phyloP scores from a whole-genome alignment of 2,113 vertebrate species.

The Callospermophilus lateralis region DNA sequence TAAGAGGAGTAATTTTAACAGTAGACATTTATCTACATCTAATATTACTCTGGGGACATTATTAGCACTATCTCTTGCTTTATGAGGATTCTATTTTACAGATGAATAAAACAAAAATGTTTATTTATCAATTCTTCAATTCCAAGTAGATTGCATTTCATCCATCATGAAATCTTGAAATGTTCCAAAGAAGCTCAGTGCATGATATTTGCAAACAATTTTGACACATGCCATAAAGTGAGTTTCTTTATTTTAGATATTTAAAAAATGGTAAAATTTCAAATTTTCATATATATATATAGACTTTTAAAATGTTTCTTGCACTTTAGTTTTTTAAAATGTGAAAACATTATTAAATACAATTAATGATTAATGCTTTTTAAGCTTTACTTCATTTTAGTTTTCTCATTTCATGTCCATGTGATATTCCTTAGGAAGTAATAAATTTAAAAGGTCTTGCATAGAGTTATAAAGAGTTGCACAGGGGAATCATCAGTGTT shows the following conservation, averaged over 20 bases:
- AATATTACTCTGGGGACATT: not conserved
- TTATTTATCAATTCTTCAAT: not conserved
- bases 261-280: not conserved
- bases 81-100: not conserved
- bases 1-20: not conserved
- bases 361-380: not conserved
- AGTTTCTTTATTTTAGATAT: not conserved
- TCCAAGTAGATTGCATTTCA: not conserved
- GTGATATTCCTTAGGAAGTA: not conserved
- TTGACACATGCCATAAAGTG: not conserved
- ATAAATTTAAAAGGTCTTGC: not conserved
- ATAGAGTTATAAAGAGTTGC: not conserved
- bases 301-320: not conserved
- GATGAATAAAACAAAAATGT: not conserved
- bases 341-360: not conserved
- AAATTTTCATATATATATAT: not conserved
- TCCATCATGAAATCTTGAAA: not conserved
- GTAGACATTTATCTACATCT: not conserved
- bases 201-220: not conserved
- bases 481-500: not conserved
- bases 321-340: not conserved
- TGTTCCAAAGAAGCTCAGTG: not conserved
- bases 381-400: conserved; percentile 7
- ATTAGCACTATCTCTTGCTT: not conserved
- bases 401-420: not conserved